Conservation (phyloP, 1,140 invertebrate species). For the Lordiphosa collinella region DNA sequence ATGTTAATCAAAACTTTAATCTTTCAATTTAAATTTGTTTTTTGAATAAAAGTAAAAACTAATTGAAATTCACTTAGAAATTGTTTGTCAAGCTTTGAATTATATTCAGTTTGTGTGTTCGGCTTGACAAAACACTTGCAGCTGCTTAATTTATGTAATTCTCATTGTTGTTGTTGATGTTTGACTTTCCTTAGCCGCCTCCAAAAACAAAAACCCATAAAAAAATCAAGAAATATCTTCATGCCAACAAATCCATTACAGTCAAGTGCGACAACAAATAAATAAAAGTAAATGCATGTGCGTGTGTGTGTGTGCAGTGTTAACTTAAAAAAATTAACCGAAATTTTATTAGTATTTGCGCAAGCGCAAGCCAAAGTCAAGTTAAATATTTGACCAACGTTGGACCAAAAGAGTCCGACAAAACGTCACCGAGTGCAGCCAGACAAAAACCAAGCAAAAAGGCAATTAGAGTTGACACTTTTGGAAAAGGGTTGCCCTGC, state of each 20-base stretch:
- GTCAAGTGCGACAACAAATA: constrained; percentile 72
- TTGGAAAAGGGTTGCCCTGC: constrained; percentile 39
- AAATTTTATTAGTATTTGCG: constrained; percentile 79
- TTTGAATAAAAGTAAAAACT: too few species aligned
- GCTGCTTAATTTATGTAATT: constrained; percentile 72
- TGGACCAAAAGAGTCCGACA: constrained; percentile 45
- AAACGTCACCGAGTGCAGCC: constrained; percentile 3
- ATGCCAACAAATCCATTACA: constrained; percentile 79
- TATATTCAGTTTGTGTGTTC: too few species aligned
- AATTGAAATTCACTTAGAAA: constrained; percentile 25
- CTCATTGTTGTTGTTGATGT: constrained; percentile 44
- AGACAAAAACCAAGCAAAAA: constrained; percentile 44
- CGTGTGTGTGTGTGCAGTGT: constrained; percentile 40
- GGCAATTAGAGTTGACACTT: constrained; percentile 79
- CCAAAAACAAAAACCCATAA: constrained; percentile 39
- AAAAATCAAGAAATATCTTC: constrained; percentile 66
- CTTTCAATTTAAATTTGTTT: too few species aligned
- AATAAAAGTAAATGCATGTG: constrained; percentile 54
- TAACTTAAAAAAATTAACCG: constrained; percentile 79
- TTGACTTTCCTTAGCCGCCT: constrained; percentile 51
- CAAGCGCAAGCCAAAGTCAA: constrained; percentile 73
- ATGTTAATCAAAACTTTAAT: too few species aligned
- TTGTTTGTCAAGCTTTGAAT: constrained; percentile 9
- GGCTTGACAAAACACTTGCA: constrained; percentile 25
- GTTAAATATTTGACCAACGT: constrained; percentile 66